These are phyloP conservation scores for Anagyrus pseudococci DNA, from an alignment of 2,888 invertebrate species.

Conservation along the genomic window DNA sequence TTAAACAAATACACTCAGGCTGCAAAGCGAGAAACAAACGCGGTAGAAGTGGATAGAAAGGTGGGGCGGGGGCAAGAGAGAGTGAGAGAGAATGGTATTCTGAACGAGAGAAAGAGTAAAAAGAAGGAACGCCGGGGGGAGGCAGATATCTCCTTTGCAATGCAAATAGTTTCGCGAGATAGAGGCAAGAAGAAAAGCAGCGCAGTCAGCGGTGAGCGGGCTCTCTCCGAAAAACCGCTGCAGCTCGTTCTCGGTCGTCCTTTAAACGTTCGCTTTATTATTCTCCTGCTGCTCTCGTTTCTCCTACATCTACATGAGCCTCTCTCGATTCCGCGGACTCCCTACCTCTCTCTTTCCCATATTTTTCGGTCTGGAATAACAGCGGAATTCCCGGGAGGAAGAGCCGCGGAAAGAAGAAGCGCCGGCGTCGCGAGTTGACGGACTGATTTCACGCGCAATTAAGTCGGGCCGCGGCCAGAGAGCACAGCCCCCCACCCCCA, in stretches of 20 bases:
- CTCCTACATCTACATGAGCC: not conserved
- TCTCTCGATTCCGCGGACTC: not conserved
- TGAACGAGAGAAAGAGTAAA: not conserved
- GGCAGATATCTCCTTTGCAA: not conserved
- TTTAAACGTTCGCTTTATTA: not conserved
- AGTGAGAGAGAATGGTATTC: no score
- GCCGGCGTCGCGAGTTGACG: conserved; percentile 40
- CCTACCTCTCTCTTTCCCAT: not conserved
- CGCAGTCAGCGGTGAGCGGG: conserved; percentile 1
- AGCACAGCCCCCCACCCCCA: no score
- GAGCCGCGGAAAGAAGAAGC: not conserved
- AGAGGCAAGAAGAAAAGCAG: not conserved
- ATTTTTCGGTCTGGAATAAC: conserved; percentile 28
- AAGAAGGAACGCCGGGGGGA: not conserved
- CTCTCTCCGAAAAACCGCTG: conserved; percentile 5
- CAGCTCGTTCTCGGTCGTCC: no score
- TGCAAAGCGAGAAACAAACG: no score
- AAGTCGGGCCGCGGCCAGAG: no score
- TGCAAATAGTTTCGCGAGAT: not conserved
- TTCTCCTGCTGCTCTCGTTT: not conserved
- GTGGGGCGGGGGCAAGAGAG: no score
- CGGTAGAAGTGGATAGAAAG: no score
- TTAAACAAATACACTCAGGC: no score
- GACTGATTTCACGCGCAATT: conserved; percentile 42
- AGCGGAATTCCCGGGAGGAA: conserved; percentile 9